Percentiles rank a stretch among this genome's conserved stretches.
These are phyloP conservation scores for Lasaia peninsularis DNA, from an alignment of 1,140 invertebrate genomes.

Conservation along the genomic window DNA sequence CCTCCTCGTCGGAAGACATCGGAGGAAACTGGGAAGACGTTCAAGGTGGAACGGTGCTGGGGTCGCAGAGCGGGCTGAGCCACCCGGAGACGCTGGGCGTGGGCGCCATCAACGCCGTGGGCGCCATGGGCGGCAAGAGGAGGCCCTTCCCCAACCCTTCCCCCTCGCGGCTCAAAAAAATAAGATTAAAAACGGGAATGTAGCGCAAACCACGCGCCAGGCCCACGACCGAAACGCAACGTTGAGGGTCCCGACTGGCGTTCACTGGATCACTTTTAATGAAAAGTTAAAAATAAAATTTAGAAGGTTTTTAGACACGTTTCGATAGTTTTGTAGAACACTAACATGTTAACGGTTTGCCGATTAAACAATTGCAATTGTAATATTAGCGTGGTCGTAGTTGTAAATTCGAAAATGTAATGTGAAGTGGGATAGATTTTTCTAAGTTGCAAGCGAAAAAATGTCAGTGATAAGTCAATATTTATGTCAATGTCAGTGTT, in stretches of 20 bases:
- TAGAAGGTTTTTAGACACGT: neutral
- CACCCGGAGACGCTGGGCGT: conserved; percentile 15
- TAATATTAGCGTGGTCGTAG: neutral
- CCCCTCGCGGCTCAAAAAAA: conserved; percentile 55
- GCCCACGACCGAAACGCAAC: conserved; percentile 19
- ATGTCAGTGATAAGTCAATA: too few relatives aligned
- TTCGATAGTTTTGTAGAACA: neutral
- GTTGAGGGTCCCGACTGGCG: neutral
- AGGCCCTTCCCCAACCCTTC: conserved; percentile 38
- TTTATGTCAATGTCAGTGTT: too few relatives aligned
- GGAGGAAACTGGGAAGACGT: conserved; percentile 43
- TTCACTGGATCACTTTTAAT: neutral
- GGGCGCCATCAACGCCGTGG: too few relatives aligned
- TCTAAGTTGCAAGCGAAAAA: too few relatives aligned
- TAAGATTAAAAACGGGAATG: conserved; percentile 51
- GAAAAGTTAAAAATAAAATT: neutral
- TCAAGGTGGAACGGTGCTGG: conserved; percentile 35
- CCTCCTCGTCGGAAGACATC: conserved; percentile 45
- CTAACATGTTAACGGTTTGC: neutral
- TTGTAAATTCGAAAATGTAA: neutral
- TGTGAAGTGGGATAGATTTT: too few relatives aligned
- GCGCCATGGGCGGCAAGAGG: conserved; percentile 32
- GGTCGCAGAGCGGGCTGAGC: conserved; percentile 19
- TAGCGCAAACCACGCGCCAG: conserved; percentile 43
- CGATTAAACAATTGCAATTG: neutral